phyloP scores from a whole-genome alignment of 2,113 vertebrate species.

The Daboia siamensis region DNA sequence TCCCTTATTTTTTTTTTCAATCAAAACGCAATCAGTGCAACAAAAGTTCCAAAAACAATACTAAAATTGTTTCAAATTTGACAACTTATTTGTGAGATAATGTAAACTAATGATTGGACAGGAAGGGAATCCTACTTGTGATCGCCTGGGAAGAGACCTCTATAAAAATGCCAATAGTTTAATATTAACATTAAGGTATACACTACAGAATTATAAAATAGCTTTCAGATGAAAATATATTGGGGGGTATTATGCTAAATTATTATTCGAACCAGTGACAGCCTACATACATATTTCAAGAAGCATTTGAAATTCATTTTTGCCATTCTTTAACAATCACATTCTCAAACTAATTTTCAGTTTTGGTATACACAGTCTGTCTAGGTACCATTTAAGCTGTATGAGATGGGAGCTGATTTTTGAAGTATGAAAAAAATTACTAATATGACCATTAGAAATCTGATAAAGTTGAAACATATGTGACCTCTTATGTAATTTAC shows the following conservation, averaged over 20 bases:
- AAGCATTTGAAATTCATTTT: background rate
- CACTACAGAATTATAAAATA: background rate
- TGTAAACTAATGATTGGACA: background rate
- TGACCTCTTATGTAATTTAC: background rate
- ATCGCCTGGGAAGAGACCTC: background rate
- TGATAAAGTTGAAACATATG: background rate
- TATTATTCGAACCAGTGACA: background rate
- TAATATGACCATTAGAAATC: constrained; percentile 6
- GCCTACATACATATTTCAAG: background rate
- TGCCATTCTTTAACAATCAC: constrained; percentile 7
- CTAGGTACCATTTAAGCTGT: background rate
- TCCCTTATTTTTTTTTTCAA: background rate
- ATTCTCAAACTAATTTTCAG: background rate
- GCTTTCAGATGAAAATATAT: background rate
- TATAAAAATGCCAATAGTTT: background rate
- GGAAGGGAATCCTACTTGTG: background rate
- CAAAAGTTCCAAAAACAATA: background rate
- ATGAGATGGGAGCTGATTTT: background rate
- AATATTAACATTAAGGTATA: background rate
- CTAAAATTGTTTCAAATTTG: background rate
- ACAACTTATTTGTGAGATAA: background rate
- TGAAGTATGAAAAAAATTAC: background rate
- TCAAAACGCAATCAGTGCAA: background rate
- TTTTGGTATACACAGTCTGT: background rate
- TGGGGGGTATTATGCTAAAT: background rate